These are phyloP conservation scores for Oryzias dopingdopingensis DNA, from an alignment of 2,797 vertebrate species.

Conservation along the genomic window DNA sequence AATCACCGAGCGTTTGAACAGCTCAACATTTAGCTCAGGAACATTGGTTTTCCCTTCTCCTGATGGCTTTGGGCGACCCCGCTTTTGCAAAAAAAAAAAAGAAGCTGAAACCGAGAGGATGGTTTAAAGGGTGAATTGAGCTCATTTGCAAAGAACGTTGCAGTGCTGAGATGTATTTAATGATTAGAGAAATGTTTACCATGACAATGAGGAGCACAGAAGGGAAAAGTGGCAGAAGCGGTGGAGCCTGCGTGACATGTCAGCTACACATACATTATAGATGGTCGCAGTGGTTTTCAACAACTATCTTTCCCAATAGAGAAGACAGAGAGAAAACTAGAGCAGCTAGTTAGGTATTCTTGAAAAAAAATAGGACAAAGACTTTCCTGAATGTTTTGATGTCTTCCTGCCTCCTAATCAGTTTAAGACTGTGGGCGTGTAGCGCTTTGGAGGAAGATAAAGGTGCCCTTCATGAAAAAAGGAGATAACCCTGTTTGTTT, in stretches of 20 bases:
- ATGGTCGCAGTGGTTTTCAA: conserved; percentile 46
- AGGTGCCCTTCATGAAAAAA: conserved; percentile 10
- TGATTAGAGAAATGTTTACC: conserved; percentile 38
- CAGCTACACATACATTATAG: conserved; percentile 52
- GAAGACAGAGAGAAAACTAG: conserved; percentile 32
- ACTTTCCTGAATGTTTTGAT: conserved; percentile 20
- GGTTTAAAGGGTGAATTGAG: conserved; percentile 43
- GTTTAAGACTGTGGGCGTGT: conserved; percentile 9
- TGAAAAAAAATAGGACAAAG: conserved; percentile 41
- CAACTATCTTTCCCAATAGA: conserved; percentile 32
- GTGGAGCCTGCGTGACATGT: conserved; percentile 49
- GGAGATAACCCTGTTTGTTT: not conserved
- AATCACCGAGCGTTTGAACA: conserved; percentile 55
- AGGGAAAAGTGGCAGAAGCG: conserved; percentile 13
- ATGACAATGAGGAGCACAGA: conserved; percentile 1
- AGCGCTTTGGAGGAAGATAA: not conserved
- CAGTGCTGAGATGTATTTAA: conserved; percentile 25
- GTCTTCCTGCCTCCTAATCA: conserved; percentile 26
- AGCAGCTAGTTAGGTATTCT: conserved; percentile 34
- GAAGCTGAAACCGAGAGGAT: conserved; percentile 19
- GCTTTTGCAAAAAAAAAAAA: conserved; percentile 40
- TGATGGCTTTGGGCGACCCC: conserved; percentile 30
- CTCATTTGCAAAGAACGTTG: conserved; percentile 37
- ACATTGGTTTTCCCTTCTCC: conserved; percentile 55
- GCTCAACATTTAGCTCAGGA: conserved; percentile 63